These are phyloP conservation scores for Plecotus auritus DNA, from an alignment of 2,113 vertebrate genomes.

Conservation along the genomic window DNA sequence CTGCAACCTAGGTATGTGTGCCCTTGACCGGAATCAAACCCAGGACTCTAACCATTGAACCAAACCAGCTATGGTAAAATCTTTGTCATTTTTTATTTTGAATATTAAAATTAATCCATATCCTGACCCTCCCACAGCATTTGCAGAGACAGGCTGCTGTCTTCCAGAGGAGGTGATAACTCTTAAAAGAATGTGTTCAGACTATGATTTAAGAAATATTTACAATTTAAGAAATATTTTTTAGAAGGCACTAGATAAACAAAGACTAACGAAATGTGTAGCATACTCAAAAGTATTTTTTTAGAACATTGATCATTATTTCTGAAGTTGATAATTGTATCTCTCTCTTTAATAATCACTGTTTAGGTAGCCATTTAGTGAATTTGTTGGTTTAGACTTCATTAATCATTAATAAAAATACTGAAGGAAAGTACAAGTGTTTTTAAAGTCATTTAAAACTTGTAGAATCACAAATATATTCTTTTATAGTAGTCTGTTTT, in stretches of 20 bases:
- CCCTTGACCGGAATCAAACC: too few relatives aligned
- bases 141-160: background rate
- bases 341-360: background rate
- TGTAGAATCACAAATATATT: background rate
- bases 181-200: background rate
- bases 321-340: background rate
- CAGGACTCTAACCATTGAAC: too few relatives aligned
- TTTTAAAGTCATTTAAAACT: slow-evolving; percentile 3
- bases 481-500: background rate
- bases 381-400: background rate
- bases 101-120: background rate
- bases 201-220: background rate
- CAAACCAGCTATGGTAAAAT: background rate
- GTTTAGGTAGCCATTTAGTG: background rate
- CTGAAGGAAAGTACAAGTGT: background rate
- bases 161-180: background rate
- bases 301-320: background rate
- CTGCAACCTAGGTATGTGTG: too few relatives aligned
- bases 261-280: background rate
- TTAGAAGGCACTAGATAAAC: background rate
- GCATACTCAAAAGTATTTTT: background rate
- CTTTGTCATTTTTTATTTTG: background rate
- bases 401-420: background rate
- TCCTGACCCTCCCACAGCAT: background rate
- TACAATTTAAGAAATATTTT: background rate